phyloP scores from a whole-genome alignment of 64 coral and sea anemone species.

The Stichodactyla helianthus region DNA sequence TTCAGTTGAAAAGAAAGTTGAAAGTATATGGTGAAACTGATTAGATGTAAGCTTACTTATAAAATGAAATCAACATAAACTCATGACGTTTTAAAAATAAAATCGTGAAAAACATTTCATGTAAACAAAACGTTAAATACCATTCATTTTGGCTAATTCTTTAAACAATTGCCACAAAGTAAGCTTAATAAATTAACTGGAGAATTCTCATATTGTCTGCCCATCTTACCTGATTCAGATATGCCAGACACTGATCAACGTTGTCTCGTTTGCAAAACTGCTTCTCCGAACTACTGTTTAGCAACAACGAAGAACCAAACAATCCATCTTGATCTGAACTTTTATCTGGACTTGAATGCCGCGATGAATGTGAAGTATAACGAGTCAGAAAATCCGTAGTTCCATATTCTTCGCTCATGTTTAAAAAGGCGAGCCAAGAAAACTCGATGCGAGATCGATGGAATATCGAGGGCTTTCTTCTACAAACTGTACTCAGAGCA shows the following conservation, averaged over 20 bases:
- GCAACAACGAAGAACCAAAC: constrained; percentile 36
- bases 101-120: background rate
- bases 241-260: constrained; percentile 87
- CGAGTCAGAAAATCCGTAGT: constrained; percentile 65
- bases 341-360: constrained; percentile 84
- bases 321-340: constrained; percentile 43
- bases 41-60: background rate
- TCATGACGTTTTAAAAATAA: background rate
- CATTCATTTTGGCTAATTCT: background rate
- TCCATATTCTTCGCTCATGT: constrained; percentile 11
- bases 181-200: background rate
- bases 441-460: background rate
- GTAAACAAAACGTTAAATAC: background rate
- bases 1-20: background rate
- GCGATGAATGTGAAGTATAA: constrained; percentile 77
- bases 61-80: background rate
- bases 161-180: background rate
- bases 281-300: constrained; percentile 60
- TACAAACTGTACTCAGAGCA: background rate
- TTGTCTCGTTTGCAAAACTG: constrained; percentile 89
- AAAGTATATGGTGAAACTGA: background rate
- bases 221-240: constrained; percentile 79
- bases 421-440: background rate
- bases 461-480: background rate
- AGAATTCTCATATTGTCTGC: background rate